A percentile compares a stretch with the other conserved stretches of the same genome.
Evolutionary conservation across 2,797 vertebrate genomes (phyloP).

Genomic region (Apogon hyalosoma): DNA sequence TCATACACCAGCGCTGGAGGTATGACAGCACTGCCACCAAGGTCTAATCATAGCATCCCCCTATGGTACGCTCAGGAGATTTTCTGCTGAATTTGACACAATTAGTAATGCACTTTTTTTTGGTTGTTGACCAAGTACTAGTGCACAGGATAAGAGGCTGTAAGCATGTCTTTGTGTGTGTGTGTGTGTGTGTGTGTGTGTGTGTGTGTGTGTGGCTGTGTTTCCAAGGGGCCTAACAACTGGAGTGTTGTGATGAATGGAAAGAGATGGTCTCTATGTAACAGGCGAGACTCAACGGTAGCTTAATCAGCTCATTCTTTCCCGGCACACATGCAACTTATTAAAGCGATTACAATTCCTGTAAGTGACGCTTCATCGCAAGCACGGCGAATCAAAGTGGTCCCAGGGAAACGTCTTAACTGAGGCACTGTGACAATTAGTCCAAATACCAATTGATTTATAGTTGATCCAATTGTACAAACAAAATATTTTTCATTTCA

Average conservation of each 20-base stretch:
- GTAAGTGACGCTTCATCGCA: conserved; percentile 24
- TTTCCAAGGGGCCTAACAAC: conserved; percentile 39
- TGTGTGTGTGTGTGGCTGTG: conserved; percentile 7
- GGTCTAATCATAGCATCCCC: conserved; percentile 6
- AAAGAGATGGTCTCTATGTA: conserved; percentile 29
- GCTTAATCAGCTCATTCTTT: conserved; percentile 48
- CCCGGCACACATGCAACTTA: conserved; percentile 12
- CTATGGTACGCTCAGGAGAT: background rate
- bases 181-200: conserved; percentile 13
- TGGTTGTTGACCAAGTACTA: conserved; percentile 22
- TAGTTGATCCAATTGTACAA: background rate
- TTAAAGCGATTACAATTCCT: conserved; percentile 41
- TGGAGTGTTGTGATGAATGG: conserved; percentile 10
- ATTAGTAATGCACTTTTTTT: conserved; percentile 17
- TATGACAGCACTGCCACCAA: conserved; percentile 11
- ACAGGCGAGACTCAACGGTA: background rate
- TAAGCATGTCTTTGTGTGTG: conserved; percentile 12
- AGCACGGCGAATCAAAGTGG: conserved; percentile 6
- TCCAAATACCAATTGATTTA: conserved; percentile 11
- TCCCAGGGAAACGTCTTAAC: conserved; percentile 2
- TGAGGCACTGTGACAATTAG: background rate
- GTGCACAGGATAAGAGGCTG: conserved; percentile 3
- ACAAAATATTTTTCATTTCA: background rate
- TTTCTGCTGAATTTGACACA: conserved; percentile 34
- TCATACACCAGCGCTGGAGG: background rate